phyloP scores from a whole-genome alignment of 2,113 vertebrate species.

The Alligator mississippiensis region DNA sequence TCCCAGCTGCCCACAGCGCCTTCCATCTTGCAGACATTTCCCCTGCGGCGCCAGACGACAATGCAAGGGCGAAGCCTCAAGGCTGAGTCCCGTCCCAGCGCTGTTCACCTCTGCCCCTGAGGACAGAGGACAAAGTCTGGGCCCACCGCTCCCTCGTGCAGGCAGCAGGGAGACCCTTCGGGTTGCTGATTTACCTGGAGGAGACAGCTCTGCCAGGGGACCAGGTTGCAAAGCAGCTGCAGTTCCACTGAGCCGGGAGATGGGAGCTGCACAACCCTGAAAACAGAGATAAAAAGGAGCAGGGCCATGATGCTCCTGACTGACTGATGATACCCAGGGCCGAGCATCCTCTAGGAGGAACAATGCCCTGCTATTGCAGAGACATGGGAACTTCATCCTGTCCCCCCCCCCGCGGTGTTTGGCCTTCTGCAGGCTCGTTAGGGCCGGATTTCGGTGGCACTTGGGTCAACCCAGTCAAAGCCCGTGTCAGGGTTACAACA shows the following conservation, averaged over 20 bases:
- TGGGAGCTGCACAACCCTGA: not conserved
- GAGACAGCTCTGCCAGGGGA: too few relatives aligned
- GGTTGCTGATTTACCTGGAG: too few relatives aligned
- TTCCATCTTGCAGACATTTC: not conserved
- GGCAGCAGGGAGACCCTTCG: too few relatives aligned
- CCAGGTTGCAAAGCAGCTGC: not conserved
- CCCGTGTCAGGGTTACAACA: not conserved
- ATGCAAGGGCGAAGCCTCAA: not conserved
- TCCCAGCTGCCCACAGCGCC: constrained; percentile 26
- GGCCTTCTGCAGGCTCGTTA: not conserved
- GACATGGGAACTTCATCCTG: too few relatives aligned
- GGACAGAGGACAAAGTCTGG: not conserved
- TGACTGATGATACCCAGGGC: too few relatives aligned
- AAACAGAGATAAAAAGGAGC: not conserved
- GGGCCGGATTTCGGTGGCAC: not conserved
- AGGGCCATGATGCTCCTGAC: too few relatives aligned
- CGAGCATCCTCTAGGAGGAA: too few relatives aligned
- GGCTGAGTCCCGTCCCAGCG: not conserved
- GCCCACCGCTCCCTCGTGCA: too few relatives aligned
- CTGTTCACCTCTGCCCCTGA: not conserved
- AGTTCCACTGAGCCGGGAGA: not conserved
- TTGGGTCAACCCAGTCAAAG: not conserved
- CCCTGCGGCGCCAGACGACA: not conserved
- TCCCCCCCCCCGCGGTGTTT: not conserved
- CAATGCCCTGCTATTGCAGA: too few relatives aligned